Conservation (phyloP, 2,888 invertebrate species). For the Morpho helenor region DNA sequence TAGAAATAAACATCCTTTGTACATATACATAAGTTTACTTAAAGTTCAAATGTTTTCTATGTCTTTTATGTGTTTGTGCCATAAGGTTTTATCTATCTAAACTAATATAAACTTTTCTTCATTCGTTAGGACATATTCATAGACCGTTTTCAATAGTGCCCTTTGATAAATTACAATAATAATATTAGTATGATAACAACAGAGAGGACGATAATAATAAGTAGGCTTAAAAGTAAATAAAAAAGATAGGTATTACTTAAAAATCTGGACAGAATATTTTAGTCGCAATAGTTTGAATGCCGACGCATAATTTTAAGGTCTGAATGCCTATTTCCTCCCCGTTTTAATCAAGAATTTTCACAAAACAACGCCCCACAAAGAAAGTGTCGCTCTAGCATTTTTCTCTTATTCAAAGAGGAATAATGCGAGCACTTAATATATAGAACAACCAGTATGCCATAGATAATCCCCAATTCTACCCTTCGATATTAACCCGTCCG, state of each 20-base stretch:
- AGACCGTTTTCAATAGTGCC: too few species aligned
- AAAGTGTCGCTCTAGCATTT: slow-evolving; percentile 19
- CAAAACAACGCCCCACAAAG: slow-evolving; percentile 22
- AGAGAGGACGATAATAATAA: background rate
- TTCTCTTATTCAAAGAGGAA: slow-evolving; percentile 18
- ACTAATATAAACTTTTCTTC: too few species aligned
- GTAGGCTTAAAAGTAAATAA: background rate
- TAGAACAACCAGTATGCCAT: slow-evolving; percentile 41
- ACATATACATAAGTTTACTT: too few species aligned
- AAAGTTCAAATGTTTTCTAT: too few species aligned
- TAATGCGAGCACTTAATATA: slow-evolving; percentile 23
- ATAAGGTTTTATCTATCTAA: too few species aligned
- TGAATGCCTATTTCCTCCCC: slow-evolving; percentile 12
- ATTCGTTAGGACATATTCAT: too few species aligned
- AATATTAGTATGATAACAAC: too few species aligned
- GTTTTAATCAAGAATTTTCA: slow-evolving; percentile 22
- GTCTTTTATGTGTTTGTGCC: too few species aligned
- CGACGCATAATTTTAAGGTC: slow-evolving; percentile 11
- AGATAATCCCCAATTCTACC: slow-evolving; percentile 65
- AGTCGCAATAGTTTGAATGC: slow-evolving; percentile 8
- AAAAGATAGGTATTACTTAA: too few species aligned
- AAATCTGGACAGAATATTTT: slow-evolving; percentile 4
- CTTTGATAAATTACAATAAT: too few species aligned
- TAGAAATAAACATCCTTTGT: too few species aligned
- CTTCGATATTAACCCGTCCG: slow-evolving; percentile 74